phyloP scores from a whole-genome alignment of 2,888 invertebrate genomes.

The Zaprionus obscuricornis region DNA sequence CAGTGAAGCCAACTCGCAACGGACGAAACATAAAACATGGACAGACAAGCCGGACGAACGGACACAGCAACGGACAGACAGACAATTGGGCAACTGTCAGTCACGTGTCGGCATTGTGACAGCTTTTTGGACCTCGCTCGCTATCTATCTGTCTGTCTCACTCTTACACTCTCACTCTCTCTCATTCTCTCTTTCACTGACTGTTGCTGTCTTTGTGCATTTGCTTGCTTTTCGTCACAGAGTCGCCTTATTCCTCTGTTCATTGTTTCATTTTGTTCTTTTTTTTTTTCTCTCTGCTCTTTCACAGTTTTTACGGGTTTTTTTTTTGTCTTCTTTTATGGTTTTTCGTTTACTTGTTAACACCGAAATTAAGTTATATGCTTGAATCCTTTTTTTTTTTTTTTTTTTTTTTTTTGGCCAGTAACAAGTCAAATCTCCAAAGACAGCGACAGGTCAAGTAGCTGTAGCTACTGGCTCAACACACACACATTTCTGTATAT shows the following conservation, averaged over 20 bases:
- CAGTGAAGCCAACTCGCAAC: neutral
- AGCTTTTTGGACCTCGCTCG: too few relatives aligned
- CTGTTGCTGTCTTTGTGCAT: constrained; percentile 9
- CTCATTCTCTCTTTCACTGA: too few relatives aligned
- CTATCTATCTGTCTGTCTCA: too few relatives aligned
- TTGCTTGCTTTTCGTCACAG: neutral
- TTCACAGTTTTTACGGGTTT: constrained; percentile 39
- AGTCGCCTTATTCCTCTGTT: too few relatives aligned
- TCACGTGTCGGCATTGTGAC: constrained; percentile 56
- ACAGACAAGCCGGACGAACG: neutral
- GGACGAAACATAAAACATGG: neutral
- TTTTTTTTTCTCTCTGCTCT: constrained; percentile 27
- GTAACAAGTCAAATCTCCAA: neutral
- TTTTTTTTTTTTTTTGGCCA: too few relatives aligned
- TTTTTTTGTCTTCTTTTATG: constrained; percentile 34
- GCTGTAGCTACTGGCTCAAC: too few relatives aligned
- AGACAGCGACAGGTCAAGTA: constrained; percentile 14
- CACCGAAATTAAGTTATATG: constrained; percentile 66
- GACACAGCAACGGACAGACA: neutral
- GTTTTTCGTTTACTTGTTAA: constrained; percentile 61
- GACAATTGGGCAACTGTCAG: constrained; percentile 11
- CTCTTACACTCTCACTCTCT: too few relatives aligned
- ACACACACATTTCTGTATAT: too few relatives aligned
- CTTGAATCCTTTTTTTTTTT: constrained; percentile 32
- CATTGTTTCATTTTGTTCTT: neutral